phyloP scores from a whole-genome alignment of 92 coral and sea anemone species.

The Bergia sp. region DNA sequence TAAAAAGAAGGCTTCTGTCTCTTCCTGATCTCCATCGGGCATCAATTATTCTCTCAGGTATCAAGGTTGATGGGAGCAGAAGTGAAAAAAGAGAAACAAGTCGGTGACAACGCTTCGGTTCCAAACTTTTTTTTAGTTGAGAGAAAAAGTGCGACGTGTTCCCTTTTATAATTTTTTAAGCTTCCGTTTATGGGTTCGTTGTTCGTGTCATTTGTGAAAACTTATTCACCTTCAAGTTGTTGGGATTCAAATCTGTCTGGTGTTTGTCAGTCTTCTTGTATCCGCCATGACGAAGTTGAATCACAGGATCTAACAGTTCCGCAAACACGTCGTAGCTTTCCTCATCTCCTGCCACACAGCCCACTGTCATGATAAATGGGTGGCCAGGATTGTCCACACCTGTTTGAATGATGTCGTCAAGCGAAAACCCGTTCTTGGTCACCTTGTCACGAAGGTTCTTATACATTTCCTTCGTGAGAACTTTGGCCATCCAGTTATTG shows the following conservation, averaged over 20 bases:
- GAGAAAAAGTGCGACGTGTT: too few species aligned
- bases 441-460: conserved; percentile 77
- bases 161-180: too few species aligned
- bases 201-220: not conserved
- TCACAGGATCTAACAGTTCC: conserved; percentile 88
- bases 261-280: conserved; percentile 94
- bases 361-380: conserved; percentile 98
- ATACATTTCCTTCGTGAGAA: conserved; percentile 88
- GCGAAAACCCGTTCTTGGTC: conserved; percentile 89
- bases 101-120: too few species aligned
- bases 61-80: too few species aligned
- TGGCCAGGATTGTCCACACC: conserved; percentile 99
- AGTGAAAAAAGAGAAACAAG: too few species aligned
- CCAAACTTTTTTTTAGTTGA: too few species aligned
- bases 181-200: too few species aligned
- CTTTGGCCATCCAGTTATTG: conserved; percentile 96
- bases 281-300: conserved; percentile 86
- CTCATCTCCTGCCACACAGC: conserved; percentile 98
- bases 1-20: too few species aligned
- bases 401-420: conserved; percentile 91
- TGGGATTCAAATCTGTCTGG: conserved; percentile 82
- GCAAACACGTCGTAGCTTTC: conserved; percentile 89
- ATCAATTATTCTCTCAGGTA: too few species aligned
- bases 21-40: too few species aligned
- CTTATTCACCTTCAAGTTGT: conserved; percentile 52